phyloP scores from a whole-genome alignment of 2,888 invertebrate genomes.

The Amphipyra tragopoginis region DNA sequence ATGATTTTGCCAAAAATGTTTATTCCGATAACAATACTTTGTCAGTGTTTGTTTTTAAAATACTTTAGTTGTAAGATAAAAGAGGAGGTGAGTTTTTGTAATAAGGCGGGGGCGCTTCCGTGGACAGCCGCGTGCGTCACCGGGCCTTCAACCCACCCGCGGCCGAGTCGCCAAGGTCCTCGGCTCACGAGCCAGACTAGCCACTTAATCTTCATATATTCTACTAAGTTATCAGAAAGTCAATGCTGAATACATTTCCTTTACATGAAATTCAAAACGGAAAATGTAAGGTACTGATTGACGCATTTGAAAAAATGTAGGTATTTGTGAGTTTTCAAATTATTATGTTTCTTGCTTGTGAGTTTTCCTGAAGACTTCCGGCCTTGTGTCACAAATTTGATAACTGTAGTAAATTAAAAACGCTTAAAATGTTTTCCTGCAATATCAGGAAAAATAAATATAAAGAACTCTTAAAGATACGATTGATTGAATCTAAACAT shows the following conservation, averaged over 20 bases:
- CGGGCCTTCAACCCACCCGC: constrained; percentile 72
- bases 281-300: constrained; percentile 5
- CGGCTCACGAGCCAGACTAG: constrained; percentile 50
- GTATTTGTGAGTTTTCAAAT: neutral
- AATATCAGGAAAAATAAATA: no score
- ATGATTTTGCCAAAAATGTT: neutral
- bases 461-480: no score
- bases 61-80: constrained; percentile 29
- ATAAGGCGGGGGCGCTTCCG: constrained; percentile 62
- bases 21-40: constrained; percentile 4
- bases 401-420: no score
- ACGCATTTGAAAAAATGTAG: neutral
- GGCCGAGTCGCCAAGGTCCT: constrained; percentile 66
- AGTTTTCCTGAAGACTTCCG: no score
- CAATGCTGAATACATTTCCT: constrained; percentile 24
- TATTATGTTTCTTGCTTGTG: neutral
- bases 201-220: constrained; percentile 39
- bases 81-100: constrained; percentile 39
- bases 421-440: no score
- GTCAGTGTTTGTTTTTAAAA: neutral
- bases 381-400: no score
- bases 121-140: constrained; percentile 68
- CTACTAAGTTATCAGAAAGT: constrained; percentile 37
- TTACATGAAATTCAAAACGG: constrained; percentile 17
- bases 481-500: constrained; percentile 17